Evolutionary conservation across 2,113 vertebrate species (phyloP).

Genomic region (Aphyosemion australe): DNA sequence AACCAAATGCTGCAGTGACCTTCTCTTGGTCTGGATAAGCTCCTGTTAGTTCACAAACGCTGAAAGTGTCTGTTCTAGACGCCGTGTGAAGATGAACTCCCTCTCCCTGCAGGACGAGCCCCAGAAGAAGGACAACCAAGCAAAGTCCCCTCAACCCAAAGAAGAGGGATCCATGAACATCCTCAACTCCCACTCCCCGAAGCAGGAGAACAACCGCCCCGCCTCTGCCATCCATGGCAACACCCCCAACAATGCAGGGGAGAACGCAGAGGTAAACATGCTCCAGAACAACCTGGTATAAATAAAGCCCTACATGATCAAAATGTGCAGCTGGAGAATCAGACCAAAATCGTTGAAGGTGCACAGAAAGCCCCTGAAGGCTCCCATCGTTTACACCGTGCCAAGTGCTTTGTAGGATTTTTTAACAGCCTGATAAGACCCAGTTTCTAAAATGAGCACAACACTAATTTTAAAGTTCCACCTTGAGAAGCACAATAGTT

Average conservation of each 20-base stretch:
- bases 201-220: conserved; percentile 85
- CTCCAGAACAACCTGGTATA: conserved; percentile 92
- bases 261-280: conserved; percentile 85
- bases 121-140: conserved; percentile 87
- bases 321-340: conserved; percentile 36
- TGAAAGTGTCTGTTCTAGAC: neutral
- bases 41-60: no score
- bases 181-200: conserved; percentile 89
- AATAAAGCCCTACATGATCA: conserved; percentile 27
- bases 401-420: conserved; percentile 38
- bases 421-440: conserved; percentile 39
- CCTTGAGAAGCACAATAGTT: conserved; percentile 69
- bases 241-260: conserved; percentile 67
- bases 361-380: conserved; percentile 26
- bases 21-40: neutral
- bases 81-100: conserved; percentile 18
- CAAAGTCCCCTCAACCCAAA: conserved; percentile 87
- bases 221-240: conserved; percentile 59
- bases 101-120: conserved; percentile 81
- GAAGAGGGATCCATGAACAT: conserved; percentile 92
- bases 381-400: conserved; percentile 43
- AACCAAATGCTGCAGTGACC: neutral
- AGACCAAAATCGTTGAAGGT: conserved; percentile 28
- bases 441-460: conserved; percentile 60
- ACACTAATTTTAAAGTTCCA: conserved; percentile 38